Conservation (phyloP, 2,797 vertebrate species). For the Peromyscus melanophrys region DNA sequence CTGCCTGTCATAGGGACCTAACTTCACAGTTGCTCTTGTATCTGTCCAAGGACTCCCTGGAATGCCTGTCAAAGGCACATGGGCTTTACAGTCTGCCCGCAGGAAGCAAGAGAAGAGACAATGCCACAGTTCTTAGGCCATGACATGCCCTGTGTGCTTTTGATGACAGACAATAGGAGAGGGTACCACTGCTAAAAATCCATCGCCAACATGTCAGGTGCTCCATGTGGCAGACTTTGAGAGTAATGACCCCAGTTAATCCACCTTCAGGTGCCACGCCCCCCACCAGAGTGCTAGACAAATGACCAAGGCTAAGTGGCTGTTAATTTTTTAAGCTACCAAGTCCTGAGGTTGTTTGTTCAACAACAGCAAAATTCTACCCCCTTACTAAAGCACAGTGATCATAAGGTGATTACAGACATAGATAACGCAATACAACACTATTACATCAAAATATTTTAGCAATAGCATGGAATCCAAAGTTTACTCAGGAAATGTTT, state of each 20-base stretch:
- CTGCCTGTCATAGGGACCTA: background rate
- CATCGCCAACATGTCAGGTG: background rate
- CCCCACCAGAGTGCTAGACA: background rate
- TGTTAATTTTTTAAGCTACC: background rate
- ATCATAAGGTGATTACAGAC: background rate
- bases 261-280: background rate
- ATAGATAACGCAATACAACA: background rate
- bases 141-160: background rate
- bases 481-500: constrained; percentile 34
- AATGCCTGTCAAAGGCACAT: background rate
- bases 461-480: background rate
- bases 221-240: background rate
- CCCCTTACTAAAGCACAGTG: background rate
- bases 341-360: constrained; percentile 29
- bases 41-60: background rate
- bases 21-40: background rate
- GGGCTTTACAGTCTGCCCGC: background rate
- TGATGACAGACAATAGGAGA: background rate
- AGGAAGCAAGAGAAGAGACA: background rate
- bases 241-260: background rate
- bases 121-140: background rate
- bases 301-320: background rate
- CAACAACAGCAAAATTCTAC: background rate
- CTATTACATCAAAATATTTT: constrained; percentile 48
- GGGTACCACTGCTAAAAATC: background rate